Conservation (phyloP, 2,888 invertebrate genomes). For the Ichneumoninae sp. region DNA sequence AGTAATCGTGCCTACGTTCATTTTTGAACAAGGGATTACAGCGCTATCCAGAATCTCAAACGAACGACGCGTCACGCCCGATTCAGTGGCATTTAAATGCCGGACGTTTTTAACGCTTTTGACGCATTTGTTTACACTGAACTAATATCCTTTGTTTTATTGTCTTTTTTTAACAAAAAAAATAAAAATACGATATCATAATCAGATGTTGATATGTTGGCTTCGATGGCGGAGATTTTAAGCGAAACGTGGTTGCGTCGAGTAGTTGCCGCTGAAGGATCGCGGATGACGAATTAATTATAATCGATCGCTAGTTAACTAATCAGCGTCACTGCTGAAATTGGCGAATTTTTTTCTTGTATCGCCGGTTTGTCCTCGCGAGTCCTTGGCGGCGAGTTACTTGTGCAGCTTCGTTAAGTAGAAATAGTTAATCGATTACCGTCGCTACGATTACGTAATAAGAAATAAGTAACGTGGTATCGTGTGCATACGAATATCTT, state of each 20-base stretch:
- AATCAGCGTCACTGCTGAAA: slow-evolving; percentile 6
- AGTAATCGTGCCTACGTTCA: neutral
- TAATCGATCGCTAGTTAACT: slow-evolving; percentile 42
- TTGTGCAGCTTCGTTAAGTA: slow-evolving; percentile 46
- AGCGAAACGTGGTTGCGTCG: slow-evolving; percentile 46
- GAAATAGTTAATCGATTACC: slow-evolving; percentile 63
- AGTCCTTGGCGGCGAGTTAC: slow-evolving; percentile 18
- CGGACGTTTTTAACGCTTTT: slow-evolving; percentile 61
- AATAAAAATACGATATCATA: slow-evolving; percentile 61
- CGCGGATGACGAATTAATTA: slow-evolving; percentile 37
- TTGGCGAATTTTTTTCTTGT: neutral
- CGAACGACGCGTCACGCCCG: slow-evolving; percentile 27
- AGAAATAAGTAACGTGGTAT: slow-evolving; percentile 61
- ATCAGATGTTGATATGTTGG: slow-evolving; percentile 70
- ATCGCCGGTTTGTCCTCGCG: neutral
- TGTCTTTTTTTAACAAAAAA: slow-evolving; percentile 30
- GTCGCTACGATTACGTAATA: slow-evolving; percentile 66
- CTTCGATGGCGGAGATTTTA: slow-evolving; percentile 68
- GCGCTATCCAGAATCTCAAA: neutral
- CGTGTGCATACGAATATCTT: slow-evolving; percentile 59
- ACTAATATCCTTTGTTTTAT: slow-evolving; percentile 14
- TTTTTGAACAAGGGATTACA: neutral
- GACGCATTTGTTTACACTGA: slow-evolving; percentile 55
- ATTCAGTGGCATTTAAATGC: slow-evolving; percentile 19
- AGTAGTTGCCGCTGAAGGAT: slow-evolving; percentile 63